A percentile compares a stretch with the other conserved stretches of the same genome.
Evolutionary conservation across 2,888 invertebrate species (phyloP).

Genomic region (Poecilobothrus nobilitatus): DNA sequence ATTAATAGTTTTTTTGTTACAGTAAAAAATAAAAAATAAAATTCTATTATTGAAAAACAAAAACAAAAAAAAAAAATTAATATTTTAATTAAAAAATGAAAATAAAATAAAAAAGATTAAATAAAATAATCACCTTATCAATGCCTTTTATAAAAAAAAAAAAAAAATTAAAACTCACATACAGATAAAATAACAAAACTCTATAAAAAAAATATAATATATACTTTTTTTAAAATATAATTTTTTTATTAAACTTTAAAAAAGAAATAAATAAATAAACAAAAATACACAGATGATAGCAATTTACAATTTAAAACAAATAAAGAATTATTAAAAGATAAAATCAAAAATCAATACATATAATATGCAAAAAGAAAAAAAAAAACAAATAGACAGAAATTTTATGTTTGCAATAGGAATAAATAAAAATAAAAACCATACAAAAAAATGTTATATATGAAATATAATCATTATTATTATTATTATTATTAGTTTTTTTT

Average conservation of each 20-base stretch:
- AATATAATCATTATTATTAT: neutral
- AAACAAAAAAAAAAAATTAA: conserved; percentile 7
- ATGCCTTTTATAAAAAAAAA: conserved; percentile 1
- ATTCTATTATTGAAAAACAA: too few species aligned
- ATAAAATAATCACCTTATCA: neutral
- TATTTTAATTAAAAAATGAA: neutral
- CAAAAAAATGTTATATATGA: neutral
- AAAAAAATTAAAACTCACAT: neutral
- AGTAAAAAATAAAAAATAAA: too few species aligned
- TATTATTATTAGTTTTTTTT: neutral
- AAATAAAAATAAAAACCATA: neutral
- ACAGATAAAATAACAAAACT: neutral
- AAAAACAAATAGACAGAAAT: neutral
- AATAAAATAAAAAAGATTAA: neutral
- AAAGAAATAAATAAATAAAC: neutral
- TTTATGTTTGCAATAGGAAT: neutral
- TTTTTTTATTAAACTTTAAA: neutral
- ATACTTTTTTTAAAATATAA: neutral
- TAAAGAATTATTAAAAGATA: neutral
- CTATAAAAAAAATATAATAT: neutral
- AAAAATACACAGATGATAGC: too few species aligned
- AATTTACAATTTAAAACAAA: neutral
- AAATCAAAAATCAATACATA: neutral
- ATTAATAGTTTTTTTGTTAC: too few species aligned
- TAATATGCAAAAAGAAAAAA: neutral